Percentiles rank a stretch among this genome's conserved stretches.
phyloP scores from a whole-genome alignment of 2,888 invertebrate genomes.

The Cyaniris semiargus region DNA sequence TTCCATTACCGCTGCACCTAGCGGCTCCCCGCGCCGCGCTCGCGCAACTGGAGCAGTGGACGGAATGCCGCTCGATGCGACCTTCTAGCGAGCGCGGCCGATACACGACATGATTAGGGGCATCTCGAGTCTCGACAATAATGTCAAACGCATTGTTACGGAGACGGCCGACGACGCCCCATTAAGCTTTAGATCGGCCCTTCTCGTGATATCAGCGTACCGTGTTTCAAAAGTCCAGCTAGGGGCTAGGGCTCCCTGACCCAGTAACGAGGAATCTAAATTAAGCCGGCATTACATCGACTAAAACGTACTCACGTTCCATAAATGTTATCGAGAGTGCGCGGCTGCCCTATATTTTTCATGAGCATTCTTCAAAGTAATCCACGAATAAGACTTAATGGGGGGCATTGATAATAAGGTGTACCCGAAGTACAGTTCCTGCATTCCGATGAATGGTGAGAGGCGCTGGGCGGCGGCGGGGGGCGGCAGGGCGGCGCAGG shows the following conservation, averaged over 20 bases:
- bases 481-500: slow-evolving; percentile 42
- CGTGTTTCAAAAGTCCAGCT: neutral
- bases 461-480: slow-evolving; percentile 44
- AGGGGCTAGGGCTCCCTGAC: slow-evolving; percentile 41
- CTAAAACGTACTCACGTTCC: slow-evolving; percentile 10
- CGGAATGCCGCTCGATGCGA: slow-evolving; percentile 40
- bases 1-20: slow-evolving; percentile 55
- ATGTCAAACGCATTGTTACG: slow-evolving; percentile 5
- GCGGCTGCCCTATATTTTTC: slow-evolving; percentile 28
- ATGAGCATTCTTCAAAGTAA: slow-evolving; percentile 36
- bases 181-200: neutral
- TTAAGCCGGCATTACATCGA: neutral
- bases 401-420: slow-evolving; percentile 63
- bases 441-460: slow-evolving; percentile 72
- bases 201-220: neutral
- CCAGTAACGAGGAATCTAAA: slow-evolving; percentile 41
- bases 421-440: slow-evolving; percentile 62
- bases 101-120: slow-evolving; percentile 42
- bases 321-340: slow-evolving; percentile 18
- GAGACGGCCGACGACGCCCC: neutral
- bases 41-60: slow-evolving; percentile 57
- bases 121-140: neutral
- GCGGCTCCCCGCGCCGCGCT: slow-evolving; percentile 46
- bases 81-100: slow-evolving; percentile 50
- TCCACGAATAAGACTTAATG: slow-evolving; percentile 56